Evolutionary conservation across 2,888 invertebrate genomes (phyloP).

Genomic region (Prionchulus punctatus): DNA sequence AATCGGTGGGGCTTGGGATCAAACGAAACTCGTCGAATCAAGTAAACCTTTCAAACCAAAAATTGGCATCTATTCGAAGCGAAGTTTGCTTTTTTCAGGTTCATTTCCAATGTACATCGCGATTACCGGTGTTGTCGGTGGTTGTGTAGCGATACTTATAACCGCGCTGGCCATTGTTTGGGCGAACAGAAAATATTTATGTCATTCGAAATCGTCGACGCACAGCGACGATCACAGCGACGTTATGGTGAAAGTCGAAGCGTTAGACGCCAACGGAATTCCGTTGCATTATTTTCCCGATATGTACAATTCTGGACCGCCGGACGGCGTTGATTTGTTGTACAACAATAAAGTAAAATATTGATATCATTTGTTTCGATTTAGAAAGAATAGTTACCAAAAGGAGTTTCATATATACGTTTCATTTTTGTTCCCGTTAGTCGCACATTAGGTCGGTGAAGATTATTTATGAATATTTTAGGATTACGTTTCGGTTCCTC

Average conservation of each 20-base stretch:
- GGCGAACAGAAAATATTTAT: slow-evolving; percentile 8
- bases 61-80: too few relatives aligned
- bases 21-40: not conserved
- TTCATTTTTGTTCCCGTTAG: too few relatives aligned
- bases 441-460: too few relatives aligned
- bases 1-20: slow-evolving; percentile 15
- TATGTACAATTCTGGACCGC: slow-evolving; percentile 19
- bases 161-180: slow-evolving; percentile 1
- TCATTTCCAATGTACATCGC: slow-evolving; percentile 1
- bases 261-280: slow-evolving; percentile 21
- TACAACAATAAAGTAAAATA: too few relatives aligned
- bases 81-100: slow-evolving; percentile 7
- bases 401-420: too few relatives aligned
- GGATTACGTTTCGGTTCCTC: slow-evolving; percentile 29
- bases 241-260: slow-evolving; percentile 27
- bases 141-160: slow-evolving; percentile 5
- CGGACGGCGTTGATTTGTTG: not conserved
- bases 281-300: slow-evolving; percentile 20
- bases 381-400: too few relatives aligned
- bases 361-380: too few relatives aligned
- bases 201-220: slow-evolving; percentile 6
- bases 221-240: slow-evolving; percentile 18
- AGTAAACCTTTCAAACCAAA: too few relatives aligned
- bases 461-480: slow-evolving; percentile 15
- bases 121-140: slow-evolving; percentile 11